Evolutionary conservation across 2,113 vertebrate species (phyloP), one percentile per base, ranked within the genome.

Genomic region (Oenanthe melanoleuca): DNA sequence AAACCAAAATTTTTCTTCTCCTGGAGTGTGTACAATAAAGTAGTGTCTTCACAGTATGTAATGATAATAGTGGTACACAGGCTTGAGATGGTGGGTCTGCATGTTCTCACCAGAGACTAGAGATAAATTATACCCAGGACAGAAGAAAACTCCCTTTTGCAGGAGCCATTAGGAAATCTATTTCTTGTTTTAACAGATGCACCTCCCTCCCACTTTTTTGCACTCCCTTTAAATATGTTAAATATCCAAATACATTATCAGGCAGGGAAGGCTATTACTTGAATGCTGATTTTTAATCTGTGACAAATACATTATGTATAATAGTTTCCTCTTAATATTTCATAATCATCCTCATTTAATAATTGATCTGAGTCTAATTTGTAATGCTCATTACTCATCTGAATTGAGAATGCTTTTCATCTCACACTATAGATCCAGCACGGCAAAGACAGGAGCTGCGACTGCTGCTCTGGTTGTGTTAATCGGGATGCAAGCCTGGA

Each of bases 241-340:
- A 74, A 67, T 82, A 88, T 34, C 72, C 44, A 88, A 88, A 86
- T 40, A 63, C 14, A n/a, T 89, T 90, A 92, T 81, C 56, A 83
- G 49, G 11, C n/a, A 78, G 42, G 71, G 52, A 85, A 82, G 15
- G 11, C 29, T 83, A 88, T 56, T 59, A 40, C 9, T 63, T 19
- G 25, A 80, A 94, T 84, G 72, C 14, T 4, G 6, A 57, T 86
- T 93, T 93, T 95, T 86, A 75, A 93, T 92, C 75, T 88, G 64
- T 81, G 82, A 81, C 64, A 92, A 88, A 95, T 94, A 25, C 53
- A 75, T 96, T 84, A 84, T 94, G 72, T 38, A 65, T 88, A 94
- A 90, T 91, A 78, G 11, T 45, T 79, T 93, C 79, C 31, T 71
- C 72, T 94, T 93, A 96, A 96, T 95, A 91, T 90, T 96, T 94